Base-by-base conservation (phyloP, 2,113 vertebrate genomes). In the Rynchops niger region DNA sequence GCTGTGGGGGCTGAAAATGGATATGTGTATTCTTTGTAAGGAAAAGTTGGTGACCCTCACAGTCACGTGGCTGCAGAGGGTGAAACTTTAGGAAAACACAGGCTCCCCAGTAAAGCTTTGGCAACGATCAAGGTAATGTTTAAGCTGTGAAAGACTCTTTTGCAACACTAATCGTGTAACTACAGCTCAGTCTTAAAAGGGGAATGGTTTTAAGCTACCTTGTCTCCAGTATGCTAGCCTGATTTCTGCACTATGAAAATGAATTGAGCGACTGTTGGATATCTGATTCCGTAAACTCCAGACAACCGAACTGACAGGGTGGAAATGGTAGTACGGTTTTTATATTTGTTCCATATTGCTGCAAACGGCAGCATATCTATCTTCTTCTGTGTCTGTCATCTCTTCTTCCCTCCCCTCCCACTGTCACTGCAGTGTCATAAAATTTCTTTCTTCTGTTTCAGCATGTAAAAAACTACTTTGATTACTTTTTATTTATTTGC, bases 371-470 rank as follows among this genome's bases (percentile, higher is more conserved):
- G 65, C 20, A 0, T 63, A 36, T 88, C 26, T 90, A 1, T 84
- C 56, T 36, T 83, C 34, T 72, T 55, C 72, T 77, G 6, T 3
- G 0, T 67, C 78, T 93, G 43, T 61, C 55, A 30, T 47, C 38
- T 43, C 50, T 50, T 72, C 63, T 73, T 90, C n/a, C 25, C n/a
- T 69, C 34, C 53, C 59, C 59, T 92, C 63, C 65, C 32, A 22
- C 63, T 84, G 49, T 81, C 59, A 81, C 47, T 52, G n/a, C 34
- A 66, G 34, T 74, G 56, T 50, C 69, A 67, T 66, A 90, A 62
- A 62, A 81, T 74, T 42, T 71, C 47, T 77, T 95, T 87, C 50
- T 67, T 95, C 55, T 88, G 43, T 65, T 90, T 82, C 80, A 84
- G 34, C 61, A 9, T 82, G 59, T 74, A 15, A 65, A 91, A 95